Evolutionary conservation across 2,113 vertebrate species (phyloP).

Genomic region (Chaetops frenatus): DNA sequence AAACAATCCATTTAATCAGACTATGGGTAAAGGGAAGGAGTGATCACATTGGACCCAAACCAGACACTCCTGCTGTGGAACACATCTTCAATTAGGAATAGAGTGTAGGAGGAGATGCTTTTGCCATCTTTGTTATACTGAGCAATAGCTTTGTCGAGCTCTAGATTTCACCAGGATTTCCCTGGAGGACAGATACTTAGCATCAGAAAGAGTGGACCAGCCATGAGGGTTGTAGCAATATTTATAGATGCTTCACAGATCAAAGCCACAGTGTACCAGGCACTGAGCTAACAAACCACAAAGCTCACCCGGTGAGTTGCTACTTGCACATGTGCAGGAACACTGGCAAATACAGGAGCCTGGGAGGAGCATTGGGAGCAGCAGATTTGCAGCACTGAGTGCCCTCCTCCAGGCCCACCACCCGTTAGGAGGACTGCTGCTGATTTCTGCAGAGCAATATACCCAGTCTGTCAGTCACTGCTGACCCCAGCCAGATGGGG

Average conservation of each 20-base stretch:
- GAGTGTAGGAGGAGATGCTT: neutral
- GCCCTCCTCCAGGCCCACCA: constrained; percentile 86
- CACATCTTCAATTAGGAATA: neutral
- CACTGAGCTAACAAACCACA: neutral
- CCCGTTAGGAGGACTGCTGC: constrained; percentile 87
- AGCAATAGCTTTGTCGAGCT: neutral
- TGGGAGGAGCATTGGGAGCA: neutral
- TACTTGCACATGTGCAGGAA: neutral
- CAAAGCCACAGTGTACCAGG: neutral
- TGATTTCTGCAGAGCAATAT: constrained; percentile 80
- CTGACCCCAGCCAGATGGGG: constrained; percentile 25
- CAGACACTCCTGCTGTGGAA: neutral
- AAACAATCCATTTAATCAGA: neutral
- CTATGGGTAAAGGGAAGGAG: neutral
- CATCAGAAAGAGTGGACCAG: neutral
- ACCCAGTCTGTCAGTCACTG: neutral
- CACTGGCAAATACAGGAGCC: neutral
- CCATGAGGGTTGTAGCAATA: neutral
- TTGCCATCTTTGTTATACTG: neutral
- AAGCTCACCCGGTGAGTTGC: neutral
- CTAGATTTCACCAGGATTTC: neutral
- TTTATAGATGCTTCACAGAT: neutral
- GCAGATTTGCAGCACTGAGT: constrained; percentile 68
- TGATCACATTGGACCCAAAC: neutral
- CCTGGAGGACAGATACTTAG: neutral